These are phyloP conservation scores for Drosophila ohnishii DNA, from an alignment of 1,140 invertebrate genomes.

Conservation along the genomic window DNA sequence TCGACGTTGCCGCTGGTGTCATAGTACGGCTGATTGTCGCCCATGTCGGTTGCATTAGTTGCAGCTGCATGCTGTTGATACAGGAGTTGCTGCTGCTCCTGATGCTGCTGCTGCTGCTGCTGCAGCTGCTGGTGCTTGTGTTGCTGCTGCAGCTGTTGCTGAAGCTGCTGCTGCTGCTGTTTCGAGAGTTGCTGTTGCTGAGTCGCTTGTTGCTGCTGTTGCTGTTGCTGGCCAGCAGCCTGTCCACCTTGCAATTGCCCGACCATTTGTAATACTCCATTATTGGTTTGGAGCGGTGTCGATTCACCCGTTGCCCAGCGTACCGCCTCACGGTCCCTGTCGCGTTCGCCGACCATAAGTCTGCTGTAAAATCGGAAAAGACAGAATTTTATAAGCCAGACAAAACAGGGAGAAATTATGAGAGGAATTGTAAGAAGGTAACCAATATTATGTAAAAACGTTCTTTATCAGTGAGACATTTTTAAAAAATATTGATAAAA, in stretches of 20 bases:
- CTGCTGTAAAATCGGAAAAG: conserved; percentile 55
- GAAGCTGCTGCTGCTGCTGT: conserved; percentile 55
- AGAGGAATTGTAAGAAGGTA: not conserved
- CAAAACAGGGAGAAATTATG: not conserved
- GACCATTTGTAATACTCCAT: conserved; percentile 83
- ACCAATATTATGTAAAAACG: no score
- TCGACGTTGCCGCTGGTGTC: conserved; percentile 83
- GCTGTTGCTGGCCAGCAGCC: conserved; percentile 83
- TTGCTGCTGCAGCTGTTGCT: conserved; percentile 40
- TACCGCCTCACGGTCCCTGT: conserved; percentile 87
- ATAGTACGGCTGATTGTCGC: conserved; percentile 83
- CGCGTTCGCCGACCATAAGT: conserved; percentile 85
- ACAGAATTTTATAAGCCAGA: not conserved
- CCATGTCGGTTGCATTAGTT: conserved; percentile 64
- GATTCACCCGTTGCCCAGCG: conserved; percentile 86
- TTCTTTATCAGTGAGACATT: no score
- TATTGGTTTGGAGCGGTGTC: conserved; percentile 85
- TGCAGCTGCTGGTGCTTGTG: conserved; percentile 22
- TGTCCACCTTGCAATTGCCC: conserved; percentile 83
- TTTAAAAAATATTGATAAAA: not conserved
- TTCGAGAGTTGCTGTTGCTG: conserved; percentile 47
- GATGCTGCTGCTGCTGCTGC: conserved; percentile 40
- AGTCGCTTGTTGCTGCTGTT: conserved; percentile 66
- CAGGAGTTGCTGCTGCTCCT: conserved; percentile 58
- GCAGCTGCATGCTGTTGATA: conserved; percentile 76